Base-by-base conservation (phyloP, 2,113 vertebrate genomes). In the Macquaria ambigua region DNA sequence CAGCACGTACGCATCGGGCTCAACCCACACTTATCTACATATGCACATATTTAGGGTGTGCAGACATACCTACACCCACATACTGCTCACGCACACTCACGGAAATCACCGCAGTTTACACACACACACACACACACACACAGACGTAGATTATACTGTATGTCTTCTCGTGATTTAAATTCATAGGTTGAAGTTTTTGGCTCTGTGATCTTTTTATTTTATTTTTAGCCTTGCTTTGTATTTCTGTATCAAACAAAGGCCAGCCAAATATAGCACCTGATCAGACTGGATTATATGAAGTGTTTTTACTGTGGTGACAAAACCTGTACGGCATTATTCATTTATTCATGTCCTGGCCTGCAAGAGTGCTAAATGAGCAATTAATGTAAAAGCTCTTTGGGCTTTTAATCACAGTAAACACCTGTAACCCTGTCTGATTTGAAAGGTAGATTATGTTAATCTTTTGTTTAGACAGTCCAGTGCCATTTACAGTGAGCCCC, bases 371-470 rank as follows among this genome's bases (percentile, higher is more conserved):
- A 87, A 82, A 83, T 82, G 31, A 84, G 84, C 68, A 87, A 89
- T 92, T 89, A 52, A 62, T 92, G 52, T 88, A 82, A 90, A 84
- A 87, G 68, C 70, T 83, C 59, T 91, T 81, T 77, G 69, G 79
- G 50, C 52, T 79, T 90, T 79, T 89, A 90, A 91, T 93, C 89
- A 85, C 85, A 84, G 82, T 64, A 78, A 86, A 88, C 89, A 91
- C 87, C 90, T 87, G 85, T 90, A 89, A 88, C 59, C 71, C 62
- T 23, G 15, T 55, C 59, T 92, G 85, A 93, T 94, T 90, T 90
- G 62, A 93, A 90, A 93, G 76, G 78, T 61, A 90, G 86, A 90
- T 94, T 90, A 92, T 89, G 79, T 43, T 91, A 90, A 91, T 93
- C 87, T 83, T 86, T 78, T 87, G 37, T 79, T 93, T 64, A 43